phyloP scores from a whole-genome alignment of 2,113 vertebrate species.

The Symphodus melops region DNA sequence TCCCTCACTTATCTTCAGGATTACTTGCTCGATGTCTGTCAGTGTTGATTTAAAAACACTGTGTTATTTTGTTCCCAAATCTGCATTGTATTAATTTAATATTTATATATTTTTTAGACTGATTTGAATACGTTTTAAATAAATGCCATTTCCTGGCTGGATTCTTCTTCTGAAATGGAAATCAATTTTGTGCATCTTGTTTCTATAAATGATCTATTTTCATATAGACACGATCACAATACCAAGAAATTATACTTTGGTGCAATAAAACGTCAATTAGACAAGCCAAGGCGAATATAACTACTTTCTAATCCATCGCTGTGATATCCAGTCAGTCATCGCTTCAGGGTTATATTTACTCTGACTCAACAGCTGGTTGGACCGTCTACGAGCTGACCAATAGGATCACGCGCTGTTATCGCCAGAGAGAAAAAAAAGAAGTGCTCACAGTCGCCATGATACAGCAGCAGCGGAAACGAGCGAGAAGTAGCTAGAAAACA shows the following conservation, averaged over 20 bases:
- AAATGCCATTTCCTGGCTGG: neutral
- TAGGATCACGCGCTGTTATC: slow-evolving; percentile 74
- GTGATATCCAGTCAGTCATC: neutral
- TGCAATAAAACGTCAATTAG: neutral
- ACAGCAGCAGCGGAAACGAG: slow-evolving; percentile 83
- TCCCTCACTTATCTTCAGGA: slow-evolving; percentile 83
- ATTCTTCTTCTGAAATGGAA: too few relatives aligned
- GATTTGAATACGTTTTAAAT: neutral
- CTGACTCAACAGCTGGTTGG: slow-evolving; percentile 76
- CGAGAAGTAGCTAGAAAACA: slow-evolving; percentile 85
- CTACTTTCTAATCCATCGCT: neutral
- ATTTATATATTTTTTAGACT: slow-evolving; percentile 3
- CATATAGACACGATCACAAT: neutral
- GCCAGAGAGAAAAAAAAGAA: slow-evolving; percentile 67
- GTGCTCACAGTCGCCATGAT: slow-evolving; percentile 88
- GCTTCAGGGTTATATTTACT: slow-evolving; percentile 52
- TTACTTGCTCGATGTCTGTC: slow-evolving; percentile 76
- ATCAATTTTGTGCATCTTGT: too few relatives aligned
- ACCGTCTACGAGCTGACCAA: slow-evolving; percentile 64
- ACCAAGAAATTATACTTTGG: neutral
- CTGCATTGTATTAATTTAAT: slow-evolving; percentile 9
- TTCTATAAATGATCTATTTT: neutral
- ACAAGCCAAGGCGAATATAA: neutral
- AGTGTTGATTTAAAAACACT: slow-evolving; percentile 48
- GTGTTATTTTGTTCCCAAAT: neutral